Evolutionary conservation across 1,140 invertebrate genomes (phyloP).

Genomic region (Heliothis subflexa): DNA sequence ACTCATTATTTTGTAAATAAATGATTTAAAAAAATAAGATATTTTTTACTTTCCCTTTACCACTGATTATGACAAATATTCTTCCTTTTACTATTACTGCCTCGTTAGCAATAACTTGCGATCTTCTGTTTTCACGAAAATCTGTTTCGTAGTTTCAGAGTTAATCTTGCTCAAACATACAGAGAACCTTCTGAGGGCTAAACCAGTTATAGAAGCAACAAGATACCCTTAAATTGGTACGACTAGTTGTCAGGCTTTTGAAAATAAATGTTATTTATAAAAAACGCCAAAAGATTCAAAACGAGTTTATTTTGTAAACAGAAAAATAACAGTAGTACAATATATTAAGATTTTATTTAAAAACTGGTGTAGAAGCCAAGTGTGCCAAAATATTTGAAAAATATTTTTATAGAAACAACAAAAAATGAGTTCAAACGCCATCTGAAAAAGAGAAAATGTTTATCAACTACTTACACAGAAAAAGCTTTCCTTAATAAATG

Average conservation of each 20-base stretch:
- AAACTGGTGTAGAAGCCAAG: not conserved
- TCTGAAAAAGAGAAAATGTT: not conserved
- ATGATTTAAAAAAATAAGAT: not conserved
- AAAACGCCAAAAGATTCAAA: conserved; percentile 1
- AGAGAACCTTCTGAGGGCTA: too few relatives aligned
- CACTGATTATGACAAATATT: not conserved
- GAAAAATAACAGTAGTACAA: not conserved
- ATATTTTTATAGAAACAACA: conserved; percentile 4
- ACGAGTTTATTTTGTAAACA: conserved; percentile 21
- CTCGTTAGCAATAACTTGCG: too few relatives aligned
- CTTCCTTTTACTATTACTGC: too few relatives aligned
- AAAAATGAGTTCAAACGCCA: conserved; percentile 26
- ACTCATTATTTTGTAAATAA: conserved; percentile 31
- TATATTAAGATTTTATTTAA: conserved; percentile 10
- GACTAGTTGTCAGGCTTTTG: too few relatives aligned
- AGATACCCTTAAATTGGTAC: too few relatives aligned
- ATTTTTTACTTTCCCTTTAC: not conserved
- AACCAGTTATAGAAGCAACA: too few relatives aligned
- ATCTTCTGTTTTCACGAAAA: too few relatives aligned
- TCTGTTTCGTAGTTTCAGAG: too few relatives aligned
- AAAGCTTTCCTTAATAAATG: not conserved
- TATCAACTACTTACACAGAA: not conserved
- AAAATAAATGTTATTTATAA: not conserved
- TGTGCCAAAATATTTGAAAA: conserved; percentile 17
- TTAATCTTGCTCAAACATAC: too few relatives aligned